Percentiles rank a stretch among this genome's conserved stretches.
phyloP scores from a whole-genome alignment of 53 echinoderm and acorn worm genomes.

The Holothuria scabra region DNA sequence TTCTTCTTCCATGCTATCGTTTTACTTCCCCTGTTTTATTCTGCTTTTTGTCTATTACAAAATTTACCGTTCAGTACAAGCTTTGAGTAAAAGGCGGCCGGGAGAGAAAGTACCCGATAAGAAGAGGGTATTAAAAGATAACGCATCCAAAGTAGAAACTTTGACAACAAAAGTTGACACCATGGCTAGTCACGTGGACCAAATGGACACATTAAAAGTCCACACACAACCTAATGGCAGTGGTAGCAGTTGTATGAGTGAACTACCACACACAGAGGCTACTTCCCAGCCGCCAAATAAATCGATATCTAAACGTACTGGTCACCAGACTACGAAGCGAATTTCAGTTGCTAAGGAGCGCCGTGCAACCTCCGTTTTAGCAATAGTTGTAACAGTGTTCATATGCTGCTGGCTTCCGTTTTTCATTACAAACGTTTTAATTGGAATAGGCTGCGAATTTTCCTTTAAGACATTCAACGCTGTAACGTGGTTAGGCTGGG shows the following conservation, averaged over 20 bases:
- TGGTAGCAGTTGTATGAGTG: slow-evolving; percentile 22
- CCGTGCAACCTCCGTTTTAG: slow-evolving; percentile 86
- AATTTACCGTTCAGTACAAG: slow-evolving; percentile 95
- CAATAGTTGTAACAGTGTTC: slow-evolving; percentile 93
- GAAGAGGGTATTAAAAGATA: neutral
- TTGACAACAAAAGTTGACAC: slow-evolving; percentile 16
- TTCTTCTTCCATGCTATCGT: slow-evolving; percentile 84
- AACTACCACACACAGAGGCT: slow-evolving; percentile 19
- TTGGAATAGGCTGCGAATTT: slow-evolving; percentile 76
- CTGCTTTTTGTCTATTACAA: slow-evolving; percentile 93
- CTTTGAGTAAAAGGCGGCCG: slow-evolving; percentile 70
- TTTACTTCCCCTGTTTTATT: slow-evolving; percentile 95
- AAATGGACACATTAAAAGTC: slow-evolving; percentile 40
- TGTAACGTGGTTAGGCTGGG: slow-evolving; percentile 98
- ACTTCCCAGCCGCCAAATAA: slow-evolving; percentile 9
- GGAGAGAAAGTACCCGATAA: slow-evolving; percentile 40
- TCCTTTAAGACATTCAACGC: slow-evolving; percentile 74
- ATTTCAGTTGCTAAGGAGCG: slow-evolving; percentile 96
- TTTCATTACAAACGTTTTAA: slow-evolving; percentile 95
- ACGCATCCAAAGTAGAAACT: slow-evolving; percentile 18
- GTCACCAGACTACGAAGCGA: slow-evolving; percentile 27
- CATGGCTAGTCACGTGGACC: slow-evolving; percentile 30
- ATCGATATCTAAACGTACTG: slow-evolving; percentile 18
- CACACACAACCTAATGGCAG: slow-evolving; percentile 24
- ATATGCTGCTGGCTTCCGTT: slow-evolving; percentile 98